Conservation (phyloP, 2,797 vertebrate genomes). For the Darevskia mixta region DNA sequence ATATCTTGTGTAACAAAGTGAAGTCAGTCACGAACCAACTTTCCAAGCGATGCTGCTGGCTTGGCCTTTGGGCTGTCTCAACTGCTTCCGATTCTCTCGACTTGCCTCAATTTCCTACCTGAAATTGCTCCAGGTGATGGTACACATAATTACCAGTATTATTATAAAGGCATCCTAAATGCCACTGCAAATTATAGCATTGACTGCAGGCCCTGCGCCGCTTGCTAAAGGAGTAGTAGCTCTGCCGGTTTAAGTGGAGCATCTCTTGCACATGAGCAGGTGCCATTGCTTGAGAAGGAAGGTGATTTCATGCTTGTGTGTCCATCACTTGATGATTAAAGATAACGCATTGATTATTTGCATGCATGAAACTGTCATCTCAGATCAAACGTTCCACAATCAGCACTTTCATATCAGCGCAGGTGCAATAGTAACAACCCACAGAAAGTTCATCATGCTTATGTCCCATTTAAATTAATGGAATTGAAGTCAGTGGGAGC, state of each 20-base stretch:
- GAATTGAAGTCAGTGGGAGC: not conserved
- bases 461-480: not conserved
- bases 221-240: not conserved
- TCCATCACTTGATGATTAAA: not conserved
- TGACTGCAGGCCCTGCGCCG: not conserved
- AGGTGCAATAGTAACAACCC: not conserved
- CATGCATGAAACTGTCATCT: not conserved
- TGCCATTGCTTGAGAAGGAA: not conserved
- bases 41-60: not conserved
- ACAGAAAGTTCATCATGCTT: not conserved
- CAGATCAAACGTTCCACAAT: not conserved
- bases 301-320: not conserved
- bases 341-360: not conserved
- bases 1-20: not conserved
- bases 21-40: constrained; percentile 19
- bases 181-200: not conserved
- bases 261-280: not conserved
- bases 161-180: not conserved
- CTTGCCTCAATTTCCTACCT: not conserved
- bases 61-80: not conserved
- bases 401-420: not conserved
- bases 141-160: not conserved
- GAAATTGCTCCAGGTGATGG: not conserved
- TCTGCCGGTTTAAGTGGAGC: not conserved
- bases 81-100: not conserved